Base-by-base conservation (phyloP, 2,888 invertebrate species). In the Drosophila atroscutellata region DNA sequence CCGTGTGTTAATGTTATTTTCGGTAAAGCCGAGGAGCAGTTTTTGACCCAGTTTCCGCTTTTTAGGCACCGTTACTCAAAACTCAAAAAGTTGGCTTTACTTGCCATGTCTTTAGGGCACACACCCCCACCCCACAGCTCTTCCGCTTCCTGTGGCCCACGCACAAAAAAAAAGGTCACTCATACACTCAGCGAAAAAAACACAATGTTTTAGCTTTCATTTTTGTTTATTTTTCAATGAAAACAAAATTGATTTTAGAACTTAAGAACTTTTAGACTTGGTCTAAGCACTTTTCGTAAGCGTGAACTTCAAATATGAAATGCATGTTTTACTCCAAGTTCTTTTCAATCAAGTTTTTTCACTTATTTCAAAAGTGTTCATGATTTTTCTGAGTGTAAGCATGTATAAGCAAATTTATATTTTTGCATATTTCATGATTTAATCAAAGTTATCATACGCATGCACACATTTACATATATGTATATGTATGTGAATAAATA, bases 341-440 rank as follows among this genome's bases (percentile, higher is more conserved):
- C 15, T 3, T 37, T 18, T 37, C 18, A 37, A 18, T 37, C 7
- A 37, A 18, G 1, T 37, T 18, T 18, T 45, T 20, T 45, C 1
- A 20, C 13, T 45, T 45, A 0, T 49, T 4, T 18, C 2, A 11
- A 49, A 26, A 6, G 9, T 5, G 15, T 15, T 15, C 24, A 24
- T 4, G 1, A 3, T 15, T 47, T 15, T 7, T 15, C n/a, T 6
- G 8, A 56, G 56, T 56, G 56, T 39, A 9, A n/a, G 24, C 24
- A 54, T 32, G 57, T 15, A 49, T 37, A 50, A 15, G 51, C 9
- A 57, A 57, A 57, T 50, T 37, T 65, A 50, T 66, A 60, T 68
- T 77, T 90, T 80, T 86, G 78, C 83, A 90, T 90, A 82, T 82
- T 84, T 86, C 71, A 86, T 89, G 90, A 87, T 89, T 87, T 83